Conservation (phyloP, 2,797 vertebrate genomes). For the Thunnus albacares region DNA sequence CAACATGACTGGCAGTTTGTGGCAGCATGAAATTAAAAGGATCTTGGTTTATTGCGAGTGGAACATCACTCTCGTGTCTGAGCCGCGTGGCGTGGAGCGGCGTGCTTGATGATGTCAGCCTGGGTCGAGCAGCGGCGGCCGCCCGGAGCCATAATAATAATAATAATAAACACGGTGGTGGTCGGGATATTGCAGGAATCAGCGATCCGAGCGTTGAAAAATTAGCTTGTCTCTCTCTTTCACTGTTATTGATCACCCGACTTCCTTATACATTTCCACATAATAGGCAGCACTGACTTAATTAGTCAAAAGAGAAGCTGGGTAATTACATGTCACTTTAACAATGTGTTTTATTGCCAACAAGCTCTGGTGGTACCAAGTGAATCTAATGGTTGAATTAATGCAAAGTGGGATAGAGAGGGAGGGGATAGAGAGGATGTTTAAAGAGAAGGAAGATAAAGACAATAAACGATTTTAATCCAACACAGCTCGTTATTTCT, state of each 20-base stretch:
- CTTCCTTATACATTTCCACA: conserved; percentile 80
- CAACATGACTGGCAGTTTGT: conserved; percentile 67
- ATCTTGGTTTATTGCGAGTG: conserved; percentile 58
- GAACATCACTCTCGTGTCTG: conserved; percentile 49
- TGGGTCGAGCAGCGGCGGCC: not conserved
- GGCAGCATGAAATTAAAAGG: conserved; percentile 74
- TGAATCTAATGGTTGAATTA: conserved; percentile 72
- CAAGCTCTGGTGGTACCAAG: conserved; percentile 64
- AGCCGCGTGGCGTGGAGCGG: not conserved
- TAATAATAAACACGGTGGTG: conserved; percentile 11
- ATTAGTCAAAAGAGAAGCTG: conserved; percentile 83
- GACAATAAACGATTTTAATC: not conserved
- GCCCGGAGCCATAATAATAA: conserved; percentile 46
- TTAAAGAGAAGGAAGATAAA: not conserved
- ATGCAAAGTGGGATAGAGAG: conserved; percentile 61
- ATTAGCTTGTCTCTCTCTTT: conserved; percentile 75
- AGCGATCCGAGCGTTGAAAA: conserved; percentile 66
- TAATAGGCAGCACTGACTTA: conserved; percentile 81
- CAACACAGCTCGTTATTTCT: not conserved
- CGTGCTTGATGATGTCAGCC: conserved; percentile 38
- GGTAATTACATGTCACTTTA: conserved; percentile 85
- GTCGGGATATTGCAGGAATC: conserved; percentile 63
- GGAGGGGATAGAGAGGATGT: not conserved
- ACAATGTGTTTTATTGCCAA: conserved; percentile 83
- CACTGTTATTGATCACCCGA: conserved; percentile 84